Conservation (phyloP, 1,140 invertebrate genomes). For the Stegodyphus dumicola region DNA sequence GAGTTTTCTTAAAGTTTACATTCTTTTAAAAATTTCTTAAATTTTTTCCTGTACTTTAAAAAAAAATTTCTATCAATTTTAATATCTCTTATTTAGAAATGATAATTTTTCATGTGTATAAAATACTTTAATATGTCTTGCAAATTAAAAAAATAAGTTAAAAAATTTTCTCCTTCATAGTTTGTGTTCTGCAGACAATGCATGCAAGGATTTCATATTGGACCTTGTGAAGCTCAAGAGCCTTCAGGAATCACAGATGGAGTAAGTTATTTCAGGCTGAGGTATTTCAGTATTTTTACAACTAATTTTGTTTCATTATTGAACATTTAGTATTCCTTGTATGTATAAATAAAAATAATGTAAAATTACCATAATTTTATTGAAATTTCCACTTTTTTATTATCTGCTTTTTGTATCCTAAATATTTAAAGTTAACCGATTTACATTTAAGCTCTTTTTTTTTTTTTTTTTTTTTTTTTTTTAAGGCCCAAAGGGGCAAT, state of each 20-base stretch:
- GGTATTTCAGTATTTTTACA: too few species aligned
- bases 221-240: conserved; percentile 74
- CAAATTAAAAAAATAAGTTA: too few species aligned
- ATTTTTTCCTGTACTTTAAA: too few species aligned
- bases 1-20: too few species aligned
- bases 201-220: conserved; percentile 82
- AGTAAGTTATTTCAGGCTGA: conserved; percentile 50
- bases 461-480: too few species aligned
- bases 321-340: neutral
- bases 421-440: neutral
- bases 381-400: neutral
- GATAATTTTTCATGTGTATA: too few species aligned
- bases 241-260: conserved; percentile 64
- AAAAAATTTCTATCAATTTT: too few species aligned
- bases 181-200: conserved; percentile 86
- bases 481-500: too few species aligned
- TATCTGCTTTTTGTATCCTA: neutral
- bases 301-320: neutral
- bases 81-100: too few species aligned
- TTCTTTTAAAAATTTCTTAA: too few species aligned
- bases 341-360: neutral
- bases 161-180: conserved; percentile 67
- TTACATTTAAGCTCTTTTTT: too few species aligned
- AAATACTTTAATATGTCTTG: too few species aligned
- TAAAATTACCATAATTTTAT: neutral